Evolutionary conservation across 92 coral and sea anemone genomes (phyloP), one percentile per base, ranked within the genome.

Genomic region (Phenganax subtilis): DNA sequence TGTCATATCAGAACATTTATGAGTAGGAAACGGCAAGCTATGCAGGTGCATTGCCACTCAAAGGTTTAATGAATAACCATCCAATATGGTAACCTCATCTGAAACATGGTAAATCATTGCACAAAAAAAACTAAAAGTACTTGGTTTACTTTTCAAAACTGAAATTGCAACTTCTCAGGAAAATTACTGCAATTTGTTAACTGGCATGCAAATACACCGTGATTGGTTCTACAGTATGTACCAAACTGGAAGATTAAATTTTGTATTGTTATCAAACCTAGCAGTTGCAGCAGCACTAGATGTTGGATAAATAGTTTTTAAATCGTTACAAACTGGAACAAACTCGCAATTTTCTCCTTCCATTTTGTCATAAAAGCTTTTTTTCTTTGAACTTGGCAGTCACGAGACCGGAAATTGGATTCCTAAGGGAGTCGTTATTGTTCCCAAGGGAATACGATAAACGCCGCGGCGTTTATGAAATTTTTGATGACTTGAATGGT

Each of bases 261-360:
- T 15, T 68, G 53, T 0, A 58, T 12, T 17, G 74, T 6, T 58
- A 76, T 5, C 72, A 10, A 6, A 65, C 83, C 83, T 63, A 7
- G 72, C 71, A 16, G 14, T 63, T 17, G 83, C 83, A 3, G 44
- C 12, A n/a, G 83, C 64, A 63, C 83, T 25, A 25, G 83, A 79
- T 6, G 60, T 52, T 16, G 83, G 83, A 54, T 79, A 79, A 62
- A 79, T 61, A 51, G 16, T 65, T 30, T 8, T 79, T 65, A 79
- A 65, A 51, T 65, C 74, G 56, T n/a, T 52, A 51, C 83, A 79
- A 63, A 65, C 30, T 14, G 83, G 83, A 25, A 79, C 83, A 64
- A 79, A 79, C 29, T 79, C 74, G 27, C 28, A 55, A n/a, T 12
- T 69, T 51, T 51, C 37, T n/a, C 52, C 62, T 60, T 67, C 83